Base-by-base conservation (phyloP, 2,888 invertebrate genomes). In the Troides aeacus region DNA sequence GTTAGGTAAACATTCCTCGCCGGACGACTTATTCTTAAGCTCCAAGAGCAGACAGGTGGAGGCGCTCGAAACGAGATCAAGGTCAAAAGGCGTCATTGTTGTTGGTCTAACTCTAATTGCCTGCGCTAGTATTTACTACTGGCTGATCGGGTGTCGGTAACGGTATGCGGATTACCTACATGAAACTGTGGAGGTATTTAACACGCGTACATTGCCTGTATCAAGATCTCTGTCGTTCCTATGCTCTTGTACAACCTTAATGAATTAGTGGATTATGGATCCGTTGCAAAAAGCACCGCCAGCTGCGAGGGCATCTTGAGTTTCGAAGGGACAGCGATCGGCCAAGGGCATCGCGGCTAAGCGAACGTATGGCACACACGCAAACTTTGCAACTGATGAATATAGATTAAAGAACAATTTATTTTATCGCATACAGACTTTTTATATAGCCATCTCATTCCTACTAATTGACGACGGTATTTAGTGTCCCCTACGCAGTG, bases 31-130 rank as follows among this genome's bases (percentile, higher is more conserved):
- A 74, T 79, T 79, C 74, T 75, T 76, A 75, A 77, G 77, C 75
- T 77, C 74, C 71, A 72, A 77, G 72, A 77, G 74, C 75, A 75
- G 80, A 78, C 85, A 87, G 86, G 85, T 87, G 85, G 82, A 81
- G 79, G 76, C 74, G 79, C 76, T 73, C 73, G 73, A 76, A 90
- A 84, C 81, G 83, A 87, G 90, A 88, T 86, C 90, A 91, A 88
- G 90, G 90, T 85, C 79, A 82, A 74, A 71, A 73, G 73, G 77
- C 76, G 77, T 82, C 86, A 87, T 89, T 87, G 87, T 88, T 85
- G 79, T 82, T 82, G 77, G 76, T 83, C 79, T 77, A 78, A 81
- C 77, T 76, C 79, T 89, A 88, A 90, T 88, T 86, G 86, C 77
- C 75, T 78, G 77, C 74, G 82, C 80, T 85, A 84, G 86, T 66